A percentile compares a stretch with the other conserved stretches of the same genome.
Evolutionary conservation across 2,888 invertebrate species (phyloP).

Genomic region (Ophion ellenae): DNA sequence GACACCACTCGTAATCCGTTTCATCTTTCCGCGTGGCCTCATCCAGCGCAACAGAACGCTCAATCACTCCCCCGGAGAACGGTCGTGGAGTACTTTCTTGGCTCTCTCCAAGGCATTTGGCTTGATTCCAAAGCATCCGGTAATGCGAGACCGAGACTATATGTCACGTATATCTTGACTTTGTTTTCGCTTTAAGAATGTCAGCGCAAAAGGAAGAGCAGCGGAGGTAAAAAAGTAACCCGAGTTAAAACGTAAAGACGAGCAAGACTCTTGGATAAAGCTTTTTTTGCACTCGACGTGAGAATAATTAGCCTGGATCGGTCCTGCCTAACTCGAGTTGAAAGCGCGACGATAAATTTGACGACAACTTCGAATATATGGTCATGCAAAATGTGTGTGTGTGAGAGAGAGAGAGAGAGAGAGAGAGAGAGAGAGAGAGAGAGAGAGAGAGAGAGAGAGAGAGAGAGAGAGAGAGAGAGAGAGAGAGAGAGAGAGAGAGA

Average conservation of each 20-base stretch:
- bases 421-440: neutral
- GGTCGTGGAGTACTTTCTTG: slow-evolving; percentile 38
- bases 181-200: slow-evolving; percentile 7
- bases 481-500: too few relatives aligned
- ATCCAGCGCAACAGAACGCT: slow-evolving; percentile 31
- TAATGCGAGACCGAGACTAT: slow-evolving; percentile 25
- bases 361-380: slow-evolving; percentile 10
- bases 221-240: slow-evolving; percentile 13
- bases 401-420: neutral
- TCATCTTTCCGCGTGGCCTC: neutral
- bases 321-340: neutral
- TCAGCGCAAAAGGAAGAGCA: neutral
- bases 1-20: slow-evolving; percentile 10
- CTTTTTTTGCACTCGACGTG: slow-evolving; percentile 19
- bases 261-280: slow-evolving; percentile 10
- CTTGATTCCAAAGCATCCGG: slow-evolving; percentile 47
- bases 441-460: neutral
- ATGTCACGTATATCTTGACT: slow-evolving; percentile 31
- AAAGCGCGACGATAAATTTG: slow-evolving; percentile 34
- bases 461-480: neutral
- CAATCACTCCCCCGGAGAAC: slow-evolving; percentile 24
- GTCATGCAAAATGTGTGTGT: neutral
- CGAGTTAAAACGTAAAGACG: slow-evolving; percentile 16
- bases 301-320: slow-evolving; percentile 36
- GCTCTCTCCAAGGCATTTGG: slow-evolving; percentile 34